These are phyloP conservation scores for Rhaphigaster nebulosa DNA, from an alignment of 2,888 invertebrate genomes.

Conservation along the genomic window DNA sequence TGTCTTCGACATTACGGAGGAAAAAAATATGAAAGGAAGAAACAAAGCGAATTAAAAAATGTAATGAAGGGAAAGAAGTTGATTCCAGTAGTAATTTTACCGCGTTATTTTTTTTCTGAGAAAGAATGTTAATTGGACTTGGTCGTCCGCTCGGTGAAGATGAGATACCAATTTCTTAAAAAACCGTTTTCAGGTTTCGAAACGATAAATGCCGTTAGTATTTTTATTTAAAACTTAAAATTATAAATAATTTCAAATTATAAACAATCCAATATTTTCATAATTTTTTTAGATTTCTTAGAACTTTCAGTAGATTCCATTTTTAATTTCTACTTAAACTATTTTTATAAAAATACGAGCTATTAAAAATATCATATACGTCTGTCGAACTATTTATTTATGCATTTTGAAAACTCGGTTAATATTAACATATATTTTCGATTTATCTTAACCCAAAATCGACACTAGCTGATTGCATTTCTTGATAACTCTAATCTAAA, in stretches of 20 bases:
- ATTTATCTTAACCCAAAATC: not conserved
- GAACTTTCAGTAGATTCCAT: not conserved
- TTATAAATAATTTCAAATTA: not conserved
- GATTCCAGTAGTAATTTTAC: slow-evolving; percentile 47
- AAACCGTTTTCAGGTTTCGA: slow-evolving; percentile 5
- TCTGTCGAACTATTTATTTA: too few species aligned
- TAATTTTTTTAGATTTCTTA: not conserved
- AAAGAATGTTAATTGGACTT: slow-evolving; percentile 41
- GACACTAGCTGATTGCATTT: too few species aligned
- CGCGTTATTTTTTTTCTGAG: slow-evolving; percentile 40
- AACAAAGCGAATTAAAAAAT: slow-evolving; percentile 20
- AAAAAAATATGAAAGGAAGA: not conserved
- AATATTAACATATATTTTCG: too few species aligned
- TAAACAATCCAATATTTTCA: not conserved
- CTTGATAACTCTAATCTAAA: not conserved
- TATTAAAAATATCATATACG: too few species aligned
- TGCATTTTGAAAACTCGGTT: too few species aligned
- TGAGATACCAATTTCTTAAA: slow-evolving; percentile 26
- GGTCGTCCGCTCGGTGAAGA: not conserved
- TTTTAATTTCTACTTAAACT: too few species aligned
- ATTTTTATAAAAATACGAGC: too few species aligned
- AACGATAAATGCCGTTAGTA: not conserved
- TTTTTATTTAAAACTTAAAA: not conserved
- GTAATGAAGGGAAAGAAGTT: slow-evolving; percentile 26
- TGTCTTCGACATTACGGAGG: not conserved